phyloP scores from a whole-genome alignment of 2,888 invertebrate genomes.

The Zootermopsis nevadensis region DNA sequence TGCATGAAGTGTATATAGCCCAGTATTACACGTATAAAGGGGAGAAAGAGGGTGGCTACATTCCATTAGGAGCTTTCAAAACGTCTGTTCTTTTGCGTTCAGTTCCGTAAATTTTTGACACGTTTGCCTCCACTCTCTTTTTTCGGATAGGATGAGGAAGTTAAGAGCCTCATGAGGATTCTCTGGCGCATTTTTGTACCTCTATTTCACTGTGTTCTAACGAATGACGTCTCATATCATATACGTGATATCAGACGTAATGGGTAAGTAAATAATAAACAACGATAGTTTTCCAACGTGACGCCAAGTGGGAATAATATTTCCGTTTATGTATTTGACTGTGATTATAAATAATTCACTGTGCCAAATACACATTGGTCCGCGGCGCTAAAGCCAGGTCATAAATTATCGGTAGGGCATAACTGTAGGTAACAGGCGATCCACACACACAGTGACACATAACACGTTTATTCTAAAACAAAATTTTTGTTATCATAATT shows the following conservation, averaged over 20 bases:
- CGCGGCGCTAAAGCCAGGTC: neutral
- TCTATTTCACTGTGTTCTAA: neutral
- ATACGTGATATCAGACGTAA: slow-evolving; percentile 33
- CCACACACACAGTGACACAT: no score
- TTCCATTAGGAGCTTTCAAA: slow-evolving; percentile 49
- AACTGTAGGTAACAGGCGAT: no score
- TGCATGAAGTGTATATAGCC: neutral
- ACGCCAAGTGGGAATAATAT: slow-evolving; percentile 16
- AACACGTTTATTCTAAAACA: no score
- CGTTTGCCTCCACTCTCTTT: slow-evolving; percentile 20
- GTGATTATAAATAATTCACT: slow-evolving; percentile 16
- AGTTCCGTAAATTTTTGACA: slow-evolving; percentile 48
- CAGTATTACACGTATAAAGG: slow-evolving; percentile 23
- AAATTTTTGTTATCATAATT: no score
- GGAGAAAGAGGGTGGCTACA: slow-evolving; percentile 28
- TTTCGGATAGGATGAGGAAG: slow-evolving; percentile 3
- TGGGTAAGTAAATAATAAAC: slow-evolving; percentile 31
- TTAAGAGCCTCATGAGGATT: slow-evolving; percentile 31
- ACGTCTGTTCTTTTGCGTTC: slow-evolving; percentile 46
- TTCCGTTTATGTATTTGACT: slow-evolving; percentile 12
- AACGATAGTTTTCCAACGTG: slow-evolving; percentile 13
- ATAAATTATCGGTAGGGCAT: no score
- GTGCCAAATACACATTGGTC: neutral
- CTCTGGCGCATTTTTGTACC: neutral
- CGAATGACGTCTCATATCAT: slow-evolving; percentile 44